Base-by-base conservation (phyloP, 1,140 invertebrate genomes). In the Drosophila leontia region DNA sequence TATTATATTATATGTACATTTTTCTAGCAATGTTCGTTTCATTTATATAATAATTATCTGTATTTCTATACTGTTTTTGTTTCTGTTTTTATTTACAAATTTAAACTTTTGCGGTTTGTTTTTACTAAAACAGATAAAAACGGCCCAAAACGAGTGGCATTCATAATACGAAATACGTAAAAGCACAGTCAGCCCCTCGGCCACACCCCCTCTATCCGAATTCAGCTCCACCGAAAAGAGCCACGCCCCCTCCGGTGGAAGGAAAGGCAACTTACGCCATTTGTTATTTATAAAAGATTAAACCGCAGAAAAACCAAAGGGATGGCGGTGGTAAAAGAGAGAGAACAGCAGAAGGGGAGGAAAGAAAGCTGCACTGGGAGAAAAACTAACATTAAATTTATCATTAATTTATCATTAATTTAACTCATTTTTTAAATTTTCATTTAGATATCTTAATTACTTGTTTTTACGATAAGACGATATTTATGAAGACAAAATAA, bases 221-320 rank as follows among this genome's bases (percentile, higher is more conserved):
- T n/a, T 1, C 8, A 7, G 39, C 42, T 32, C 17, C n/a, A 5
- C 26, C 53, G 12, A 42, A 35, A 35, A 17, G 5, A 41, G 26
- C 51, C 55, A 57, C 74, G 57, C 62, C 55, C 48, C 60, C 34
- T 59, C 55, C 17, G 23, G 55, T 51, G 26, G 44, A 72, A 51
- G 57, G 76, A 64, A 58, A 78, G 69, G 45, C 76, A 86, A 87
- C 78, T 86, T 82, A 63, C 70, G 75, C 79, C 83, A 87, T 88
- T 87, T 87, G 80, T 88, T 87, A 88, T 88, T 83, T 87, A 84
- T 80, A 88, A 88, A 80, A 88, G 84, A 87, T 87, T 88, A 88
- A 88, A 71, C 80, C 80, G 47, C 83, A 88, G 70, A 82, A 84
- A 85, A 78, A 68, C 67, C 70, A 65, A 72, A 60, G 67, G 51